Evolutionary conservation across 2,113 vertebrate genomes (phyloP).

Genomic region (Climacteris rufus): DNA sequence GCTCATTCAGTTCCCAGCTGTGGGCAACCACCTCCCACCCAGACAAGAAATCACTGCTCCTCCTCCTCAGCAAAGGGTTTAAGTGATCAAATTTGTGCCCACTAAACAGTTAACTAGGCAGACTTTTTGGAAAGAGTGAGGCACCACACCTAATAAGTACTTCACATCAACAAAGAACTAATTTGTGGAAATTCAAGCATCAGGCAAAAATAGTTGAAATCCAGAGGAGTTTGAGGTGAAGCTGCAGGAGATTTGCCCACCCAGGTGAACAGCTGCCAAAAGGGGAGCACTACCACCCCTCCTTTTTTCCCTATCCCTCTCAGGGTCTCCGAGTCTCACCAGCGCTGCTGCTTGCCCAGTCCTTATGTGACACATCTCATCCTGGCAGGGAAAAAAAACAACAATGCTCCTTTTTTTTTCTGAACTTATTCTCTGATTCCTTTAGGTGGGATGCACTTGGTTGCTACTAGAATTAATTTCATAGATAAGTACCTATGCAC

Average conservation of each 20-base stretch:
- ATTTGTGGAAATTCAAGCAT: background rate
- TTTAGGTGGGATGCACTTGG: background rate
- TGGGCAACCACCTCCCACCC: background rate
- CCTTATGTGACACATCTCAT: background rate
- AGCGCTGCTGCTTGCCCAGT: background rate
- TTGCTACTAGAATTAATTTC: slow-evolving; percentile 12
- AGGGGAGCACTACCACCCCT: background rate
- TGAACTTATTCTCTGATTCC: background rate
- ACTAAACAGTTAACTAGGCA: background rate
- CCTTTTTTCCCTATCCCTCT: background rate
- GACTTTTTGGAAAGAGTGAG: background rate
- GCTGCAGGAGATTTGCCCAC: background rate
- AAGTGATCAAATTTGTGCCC: background rate
- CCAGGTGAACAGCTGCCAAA: background rate
- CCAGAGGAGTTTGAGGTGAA: background rate
- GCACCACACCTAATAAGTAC: background rate
- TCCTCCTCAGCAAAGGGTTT: background rate
- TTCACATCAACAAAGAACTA: background rate
- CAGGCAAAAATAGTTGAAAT: background rate
- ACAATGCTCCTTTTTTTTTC: background rate
- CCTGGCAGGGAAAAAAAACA: background rate
- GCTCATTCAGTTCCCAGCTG: background rate
- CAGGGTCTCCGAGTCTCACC: background rate
- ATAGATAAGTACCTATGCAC: background rate
- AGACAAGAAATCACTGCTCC: background rate